A percentile compares a stretch with the other conserved stretches of the same genome.
phyloP scores from a whole-genome alignment of 2,888 invertebrate species.

The Epicampocera succincta region DNA sequence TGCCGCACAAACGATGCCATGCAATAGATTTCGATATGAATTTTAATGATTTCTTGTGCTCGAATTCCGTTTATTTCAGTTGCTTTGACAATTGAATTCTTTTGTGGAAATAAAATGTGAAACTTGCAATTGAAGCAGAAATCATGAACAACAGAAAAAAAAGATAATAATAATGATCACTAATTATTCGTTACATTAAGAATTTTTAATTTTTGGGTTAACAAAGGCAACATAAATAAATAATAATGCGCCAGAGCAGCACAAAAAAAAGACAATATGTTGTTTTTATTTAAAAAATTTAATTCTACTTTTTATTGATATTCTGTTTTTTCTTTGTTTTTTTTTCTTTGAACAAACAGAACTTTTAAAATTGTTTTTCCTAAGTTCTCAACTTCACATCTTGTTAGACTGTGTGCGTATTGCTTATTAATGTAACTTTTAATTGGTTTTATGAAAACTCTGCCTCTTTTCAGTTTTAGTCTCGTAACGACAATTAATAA shows the following conservation, averaged over 20 bases:
- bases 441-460: background rate
- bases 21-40: conserved; percentile 39
- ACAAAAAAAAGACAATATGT: background rate
- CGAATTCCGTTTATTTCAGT: conserved; percentile 51
- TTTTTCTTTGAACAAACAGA: too few relatives aligned
- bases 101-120: conserved; percentile 39
- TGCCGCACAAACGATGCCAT: conserved; percentile 20
- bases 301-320: background rate
- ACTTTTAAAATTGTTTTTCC: background rate
- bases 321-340: too few relatives aligned
- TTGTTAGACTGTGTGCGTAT: conserved; percentile 2
- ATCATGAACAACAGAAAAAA: background rate
- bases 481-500: conserved; percentile 29
- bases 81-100: conserved; percentile 59
- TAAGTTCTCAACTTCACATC: background rate
- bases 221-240: conserved; percentile 15
- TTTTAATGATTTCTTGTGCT: conserved; percentile 39
- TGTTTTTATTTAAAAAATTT: background rate
- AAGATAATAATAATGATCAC: conserved; percentile 27
- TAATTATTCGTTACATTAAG: conserved; percentile 54
- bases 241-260: background rate
- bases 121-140: conserved; percentile 16
- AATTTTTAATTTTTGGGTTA: conserved; percentile 61
- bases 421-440: background rate
- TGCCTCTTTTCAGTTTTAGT: background rate